Conservation (phyloP, 2,797 vertebrate species). For the Poeciliopsis turneri region DNA sequence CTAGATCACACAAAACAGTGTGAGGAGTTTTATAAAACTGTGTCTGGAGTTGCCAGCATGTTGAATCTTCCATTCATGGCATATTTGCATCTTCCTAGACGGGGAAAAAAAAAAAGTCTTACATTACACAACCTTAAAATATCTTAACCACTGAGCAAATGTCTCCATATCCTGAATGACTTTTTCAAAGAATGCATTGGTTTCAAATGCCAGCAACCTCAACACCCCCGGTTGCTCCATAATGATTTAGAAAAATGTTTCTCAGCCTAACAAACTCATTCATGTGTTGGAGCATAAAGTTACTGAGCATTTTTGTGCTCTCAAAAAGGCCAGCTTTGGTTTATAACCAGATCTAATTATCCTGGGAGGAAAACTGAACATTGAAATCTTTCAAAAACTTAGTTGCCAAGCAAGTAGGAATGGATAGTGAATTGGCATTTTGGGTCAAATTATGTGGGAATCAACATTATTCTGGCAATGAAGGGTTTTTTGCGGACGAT, state of each 20-base stretch:
- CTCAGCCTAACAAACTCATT: slow-evolving; percentile 50
- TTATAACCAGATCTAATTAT: slow-evolving; percentile 56
- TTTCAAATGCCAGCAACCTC: slow-evolving; percentile 76
- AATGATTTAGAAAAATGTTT: slow-evolving; percentile 68
- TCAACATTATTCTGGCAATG: slow-evolving; percentile 17
- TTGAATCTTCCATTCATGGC: slow-evolving; percentile 51
- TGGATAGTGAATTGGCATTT: slow-evolving; percentile 16
- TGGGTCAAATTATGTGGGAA: slow-evolving; percentile 45
- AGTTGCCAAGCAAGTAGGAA: slow-evolving; percentile 10
- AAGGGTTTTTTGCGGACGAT: slow-evolving; percentile 45
- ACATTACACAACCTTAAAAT: slow-evolving; percentile 63
- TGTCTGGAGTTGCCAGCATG: slow-evolving; percentile 13
- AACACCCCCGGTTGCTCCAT: slow-evolving; percentile 60
- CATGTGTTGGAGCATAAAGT: slow-evolving; percentile 51
- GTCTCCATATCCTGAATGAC: slow-evolving; percentile 74
- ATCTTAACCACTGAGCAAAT: slow-evolving; percentile 75
- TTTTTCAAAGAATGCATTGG: slow-evolving; percentile 78
- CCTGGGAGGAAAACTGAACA: slow-evolving; percentile 50
- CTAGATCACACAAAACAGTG: slow-evolving; percentile 27
- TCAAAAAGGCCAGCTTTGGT: slow-evolving; percentile 50
- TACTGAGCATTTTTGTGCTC: slow-evolving; percentile 44
- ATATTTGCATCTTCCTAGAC: slow-evolving; percentile 48
- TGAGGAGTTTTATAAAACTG: slow-evolving; percentile 26
- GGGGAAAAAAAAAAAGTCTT: slow-evolving; percentile 26
- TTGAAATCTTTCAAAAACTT: slow-evolving; percentile 29